Base-by-base conservation (phyloP, 1,140 invertebrate species). In the Acromyrmex heyeri region DNA sequence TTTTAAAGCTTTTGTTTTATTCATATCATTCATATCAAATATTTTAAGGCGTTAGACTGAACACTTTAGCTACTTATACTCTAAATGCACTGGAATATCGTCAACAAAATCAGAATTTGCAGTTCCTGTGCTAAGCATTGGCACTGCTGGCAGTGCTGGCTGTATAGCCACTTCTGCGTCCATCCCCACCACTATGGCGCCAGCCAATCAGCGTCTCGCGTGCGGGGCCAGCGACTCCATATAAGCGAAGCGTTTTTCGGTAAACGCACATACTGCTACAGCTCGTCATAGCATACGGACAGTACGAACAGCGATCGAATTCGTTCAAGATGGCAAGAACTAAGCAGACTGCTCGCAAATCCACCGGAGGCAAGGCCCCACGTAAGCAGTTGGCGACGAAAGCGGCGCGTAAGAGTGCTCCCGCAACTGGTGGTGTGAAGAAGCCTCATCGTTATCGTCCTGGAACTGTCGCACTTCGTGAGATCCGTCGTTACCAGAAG, bases 391-490 rank as follows among this genome's bases (percentile, higher is more conserved):
- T 97, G 86, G 97, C 97, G 3, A 97, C 97, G 21, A 97, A 97
- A 92, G 97, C 98, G 6, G 96, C 96, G 2, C 94, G 97, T 90
- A 97, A 97, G 92, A 97, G 97, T 86, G 98, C 97, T 3, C 97
- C 98, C 61, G 97, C 97, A 0, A 98, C 97, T 21, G 97, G 97
- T 76, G 97, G 97, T 76, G 97, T 98, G 0, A 98, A 98, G 95
- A 98, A 98, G 92, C 97, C 96, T 0, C 96, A 97, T 95, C 90
- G 90, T 38, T 91, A 91, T 8, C 64, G 90, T n/a, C 90, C 90
- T 0, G 90, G 90, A 48, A 91, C 89, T 2, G 90, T 91, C 0
- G 90, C 90, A 30, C 90, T 91, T 50, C 87, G 90, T 62, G 90
- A 91, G 70, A 91, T 91, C 14, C 89, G 90, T 48, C 87, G 90